These are phyloP conservation scores for Caenorhabditis inopinata DNA, from an alignment of 1,140 invertebrate genomes.

Conservation along the genomic window DNA sequence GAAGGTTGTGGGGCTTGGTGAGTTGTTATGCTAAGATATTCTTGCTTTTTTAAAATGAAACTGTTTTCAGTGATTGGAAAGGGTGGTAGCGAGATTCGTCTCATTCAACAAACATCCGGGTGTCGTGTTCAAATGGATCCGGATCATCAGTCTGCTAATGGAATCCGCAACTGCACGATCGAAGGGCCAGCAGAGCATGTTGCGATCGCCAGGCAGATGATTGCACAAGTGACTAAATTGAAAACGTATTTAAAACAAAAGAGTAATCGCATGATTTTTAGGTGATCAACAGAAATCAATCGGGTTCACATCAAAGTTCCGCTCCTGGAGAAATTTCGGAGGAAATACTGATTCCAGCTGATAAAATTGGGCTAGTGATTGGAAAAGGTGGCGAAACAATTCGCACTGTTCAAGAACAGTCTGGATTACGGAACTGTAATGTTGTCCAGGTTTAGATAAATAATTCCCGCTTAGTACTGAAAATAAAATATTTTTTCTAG, in stretches of 20 bases:
- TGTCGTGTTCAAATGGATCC: conserved; percentile 94
- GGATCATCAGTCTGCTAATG: conserved; percentile 46
- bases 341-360: conserved; percentile 93
- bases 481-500: too few species aligned
- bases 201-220: conserved; percentile 79
- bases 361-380: conserved; percentile 94
- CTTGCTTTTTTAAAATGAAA: neutral
- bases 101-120: conserved; percentile 88
- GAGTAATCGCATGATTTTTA: neutral
- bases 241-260: conserved; percentile 62
- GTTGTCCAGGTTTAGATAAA: neutral
- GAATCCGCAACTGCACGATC: conserved; percentile 81
- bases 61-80: conserved; percentile 11
- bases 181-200: conserved; percentile 35
- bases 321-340: conserved; percentile 68
- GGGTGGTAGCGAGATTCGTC: conserved; percentile 91
- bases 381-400: conserved; percentile 91
- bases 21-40: neutral
- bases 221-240: conserved; percentile 67
- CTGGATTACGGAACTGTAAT: conserved; percentile 73
- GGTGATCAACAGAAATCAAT: neutral
- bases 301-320: too few species aligned
- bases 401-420: conserved; percentile 83
- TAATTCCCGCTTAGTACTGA: too few species aligned
- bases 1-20: neutral